Evolutionary conservation across 2,888 invertebrate genomes (phyloP), one percentile per base, ranked within the genome.

Genomic region (Metopia argyrocephala): DNA sequence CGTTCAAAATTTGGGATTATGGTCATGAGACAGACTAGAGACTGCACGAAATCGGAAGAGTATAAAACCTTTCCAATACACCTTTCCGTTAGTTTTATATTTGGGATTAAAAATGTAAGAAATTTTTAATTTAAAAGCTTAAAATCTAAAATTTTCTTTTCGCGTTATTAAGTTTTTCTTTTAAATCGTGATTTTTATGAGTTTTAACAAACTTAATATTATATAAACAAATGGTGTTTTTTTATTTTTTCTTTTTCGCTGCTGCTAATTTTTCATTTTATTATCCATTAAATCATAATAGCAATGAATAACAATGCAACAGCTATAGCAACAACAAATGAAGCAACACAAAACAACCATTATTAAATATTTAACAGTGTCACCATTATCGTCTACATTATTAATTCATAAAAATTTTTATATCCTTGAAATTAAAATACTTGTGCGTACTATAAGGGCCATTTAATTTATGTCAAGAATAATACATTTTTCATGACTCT

Each of bases 381-480:
- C 64, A 64, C 71, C 76, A 73, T 80, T 74, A 73, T 76, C 54
- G 73, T 64, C 38, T 59, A 45, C 65, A 76, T 65, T 74, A 74
- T 74, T 76, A 76, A 81, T 76, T 69, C 61, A 76, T 74, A 61
- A 65, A 81, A 69, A 50, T 68, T 56, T 6, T 64, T 64, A 57
- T 74, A 81, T 81, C 76, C 76, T 76, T 81, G 69, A 81, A 81
- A 69, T 69, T 65, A 56, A 74, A 70, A 76, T 48, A 59, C 56
- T 15, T n/a, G 3, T 71, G 27, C 21, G 38, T 71, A 76, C 66
- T 66, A 75, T 80, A 80, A 76, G 71, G 68, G 76, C 68, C 79
- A 76, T 76, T 80, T 80, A 76, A 80, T 73, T 73, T 80, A 71
- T 80, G 76, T 73, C 76, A 80, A 76, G 79, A 76, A 76, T 80